Conservation (phyloP, 2,888 invertebrate species). For the Calliphora vomitoria region DNA sequence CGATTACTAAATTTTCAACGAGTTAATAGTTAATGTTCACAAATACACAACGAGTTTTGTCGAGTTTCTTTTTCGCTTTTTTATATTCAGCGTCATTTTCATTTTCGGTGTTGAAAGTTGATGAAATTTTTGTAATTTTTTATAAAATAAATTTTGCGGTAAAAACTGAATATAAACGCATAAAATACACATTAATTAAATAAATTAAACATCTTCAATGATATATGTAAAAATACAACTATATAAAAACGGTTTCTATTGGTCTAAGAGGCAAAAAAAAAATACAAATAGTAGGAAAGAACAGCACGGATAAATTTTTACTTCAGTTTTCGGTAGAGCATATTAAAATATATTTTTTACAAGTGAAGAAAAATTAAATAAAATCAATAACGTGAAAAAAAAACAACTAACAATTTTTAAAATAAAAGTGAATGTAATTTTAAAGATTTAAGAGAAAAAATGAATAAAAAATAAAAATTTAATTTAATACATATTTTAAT, state of each 20-base stretch:
- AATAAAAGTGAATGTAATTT: constrained; percentile 17
- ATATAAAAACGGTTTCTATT: constrained; percentile 34
- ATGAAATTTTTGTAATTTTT: constrained; percentile 71
- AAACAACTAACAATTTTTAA: constrained; percentile 43
- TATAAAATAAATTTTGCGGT: constrained; percentile 60
- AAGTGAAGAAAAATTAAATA: constrained; percentile 54
- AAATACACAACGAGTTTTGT: constrained; percentile 60
- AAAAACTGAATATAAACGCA: constrained; percentile 41
- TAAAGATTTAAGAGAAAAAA: constrained; percentile 51
- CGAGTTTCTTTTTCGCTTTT: constrained; percentile 66
- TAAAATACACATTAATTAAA: constrained; percentile 26
- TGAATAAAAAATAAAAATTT: constrained; percentile 67
- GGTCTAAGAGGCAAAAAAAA: constrained; percentile 10
- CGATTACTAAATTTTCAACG: constrained; percentile 54
- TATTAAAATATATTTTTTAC: constrained; percentile 33
- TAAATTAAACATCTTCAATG: constrained; percentile 37
- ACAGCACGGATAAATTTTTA: constrained; percentile 23
- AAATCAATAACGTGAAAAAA: constrained; percentile 63
- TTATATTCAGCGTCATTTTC: constrained; percentile 73
- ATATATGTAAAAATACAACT: constrained; percentile 30
- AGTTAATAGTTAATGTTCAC: constrained; percentile 37
- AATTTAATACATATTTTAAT: constrained; percentile 19
- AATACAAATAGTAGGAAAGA: constrained; percentile 25
- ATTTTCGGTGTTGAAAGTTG: constrained; percentile 73
- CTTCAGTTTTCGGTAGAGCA: constrained; percentile 34